These are phyloP conservation scores for Drosophila neocordata DNA, from an alignment of 1,140 invertebrate genomes.

Conservation along the genomic window DNA sequence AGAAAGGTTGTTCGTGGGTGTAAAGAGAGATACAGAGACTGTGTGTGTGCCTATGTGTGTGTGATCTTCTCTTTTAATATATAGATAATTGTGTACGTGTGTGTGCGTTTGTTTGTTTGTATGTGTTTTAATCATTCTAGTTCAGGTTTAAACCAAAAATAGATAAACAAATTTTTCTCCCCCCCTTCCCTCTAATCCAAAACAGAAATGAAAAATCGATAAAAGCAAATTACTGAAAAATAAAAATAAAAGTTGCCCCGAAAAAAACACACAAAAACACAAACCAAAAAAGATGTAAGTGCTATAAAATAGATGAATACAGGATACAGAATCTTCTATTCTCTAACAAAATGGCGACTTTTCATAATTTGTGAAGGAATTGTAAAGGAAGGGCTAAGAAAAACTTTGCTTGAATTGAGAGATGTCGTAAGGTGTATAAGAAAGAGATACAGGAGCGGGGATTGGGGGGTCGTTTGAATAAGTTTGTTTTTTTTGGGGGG, in stretches of 20 bases:
- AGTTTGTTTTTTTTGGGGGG: slow-evolving; percentile 2
- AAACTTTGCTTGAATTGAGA: slow-evolving; percentile 1
- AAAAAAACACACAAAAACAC: neutral
- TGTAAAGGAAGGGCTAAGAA: neutral
- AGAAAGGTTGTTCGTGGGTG: neutral
- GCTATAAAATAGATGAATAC: neutral
- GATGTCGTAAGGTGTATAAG: neutral
- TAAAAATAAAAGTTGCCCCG: slow-evolving; percentile 42
- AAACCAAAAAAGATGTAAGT: neutral
- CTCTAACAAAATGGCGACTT: neutral
- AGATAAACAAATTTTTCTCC: neutral
- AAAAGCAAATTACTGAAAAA: slow-evolving; percentile 61
- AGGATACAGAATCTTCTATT: neutral
- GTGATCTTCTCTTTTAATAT: too few relatives aligned
- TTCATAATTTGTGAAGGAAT: slow-evolving; percentile 7
- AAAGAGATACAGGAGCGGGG: too few relatives aligned
- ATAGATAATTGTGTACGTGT: neutral
- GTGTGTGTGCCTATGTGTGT: too few relatives aligned
- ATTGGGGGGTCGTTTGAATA: too few relatives aligned
- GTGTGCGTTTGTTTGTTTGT: neutral
- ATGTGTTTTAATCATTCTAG: slow-evolving; percentile 2
- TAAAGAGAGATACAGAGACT: neutral
- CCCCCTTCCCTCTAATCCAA: too few relatives aligned
- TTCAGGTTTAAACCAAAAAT: slow-evolving; percentile 5
- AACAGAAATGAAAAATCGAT: slow-evolving; percentile 53